These are phyloP conservation scores for Aphelenchoides avenae DNA, from an alignment of 1,140 invertebrate species.

Conservation along the genomic window DNA sequence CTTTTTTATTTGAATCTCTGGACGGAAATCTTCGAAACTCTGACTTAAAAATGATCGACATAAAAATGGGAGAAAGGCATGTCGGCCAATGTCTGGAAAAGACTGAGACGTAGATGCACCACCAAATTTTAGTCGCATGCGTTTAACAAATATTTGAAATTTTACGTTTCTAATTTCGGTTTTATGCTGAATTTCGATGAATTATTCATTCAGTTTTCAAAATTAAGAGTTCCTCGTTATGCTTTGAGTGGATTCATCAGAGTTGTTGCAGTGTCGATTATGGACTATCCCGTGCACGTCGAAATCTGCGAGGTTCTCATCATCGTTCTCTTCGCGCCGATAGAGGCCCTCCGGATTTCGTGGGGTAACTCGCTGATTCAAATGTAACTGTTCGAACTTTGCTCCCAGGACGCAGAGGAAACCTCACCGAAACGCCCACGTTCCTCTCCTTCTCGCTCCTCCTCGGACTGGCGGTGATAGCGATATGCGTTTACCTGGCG, in stretches of 20 bases:
- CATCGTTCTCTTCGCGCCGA: conserved; percentile 23
- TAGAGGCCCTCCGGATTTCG: conserved; percentile 22
- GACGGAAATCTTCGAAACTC: too few relatives aligned
- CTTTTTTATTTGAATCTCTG: too few relatives aligned
- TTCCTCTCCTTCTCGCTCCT: conserved; percentile 27
- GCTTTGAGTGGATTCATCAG: background rate
- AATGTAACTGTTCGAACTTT: conserved; percentile 14
- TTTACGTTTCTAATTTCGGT: too few relatives aligned
- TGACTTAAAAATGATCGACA: too few relatives aligned
- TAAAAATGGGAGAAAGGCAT: too few relatives aligned
- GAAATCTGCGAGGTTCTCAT: conserved; percentile 22
- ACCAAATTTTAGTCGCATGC: too few relatives aligned
- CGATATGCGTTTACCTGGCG: conserved; percentile 31
- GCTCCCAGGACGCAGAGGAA: conserved; percentile 27
- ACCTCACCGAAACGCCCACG: conserved; percentile 29
- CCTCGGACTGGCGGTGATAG: conserved; percentile 22
- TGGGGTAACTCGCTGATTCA: conserved; percentile 29
- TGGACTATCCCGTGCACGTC: conserved; percentile 16
- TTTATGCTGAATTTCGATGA: too few relatives aligned
- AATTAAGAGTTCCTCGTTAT: background rate
- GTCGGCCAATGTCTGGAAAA: too few relatives aligned
- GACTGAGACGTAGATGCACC: too few relatives aligned
- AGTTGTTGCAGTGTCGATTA: conserved; percentile 20
- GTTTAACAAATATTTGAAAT: too few relatives aligned
- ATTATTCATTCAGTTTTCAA: too few relatives aligned